phyloP scores from a whole-genome alignment of 2,888 invertebrate genomes.

The Pterostichus niger region DNA sequence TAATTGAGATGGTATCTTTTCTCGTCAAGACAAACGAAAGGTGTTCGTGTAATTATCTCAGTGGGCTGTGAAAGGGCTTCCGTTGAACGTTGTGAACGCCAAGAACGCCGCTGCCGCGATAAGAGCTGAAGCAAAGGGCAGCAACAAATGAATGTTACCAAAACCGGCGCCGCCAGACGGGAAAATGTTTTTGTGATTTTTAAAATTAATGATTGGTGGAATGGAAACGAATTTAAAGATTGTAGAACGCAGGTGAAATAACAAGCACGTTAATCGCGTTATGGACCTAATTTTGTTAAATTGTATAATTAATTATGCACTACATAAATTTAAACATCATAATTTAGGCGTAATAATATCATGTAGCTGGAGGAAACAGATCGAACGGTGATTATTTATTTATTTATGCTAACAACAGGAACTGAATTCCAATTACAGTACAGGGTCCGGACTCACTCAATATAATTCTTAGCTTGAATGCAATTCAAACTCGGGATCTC shows the following conservation, averaged over 20 bases:
- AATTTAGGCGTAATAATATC: no score
- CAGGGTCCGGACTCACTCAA: no score
- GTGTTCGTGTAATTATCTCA: constrained; percentile 55
- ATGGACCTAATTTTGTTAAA: neutral
- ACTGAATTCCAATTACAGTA: no score
- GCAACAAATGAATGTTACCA: constrained; percentile 36
- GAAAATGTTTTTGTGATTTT: constrained; percentile 12
- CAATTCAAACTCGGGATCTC: no score
- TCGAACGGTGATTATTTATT: no score
- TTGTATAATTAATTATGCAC: neutral
- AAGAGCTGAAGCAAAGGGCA: constrained; percentile 12
- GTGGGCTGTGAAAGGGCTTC: constrained; percentile 56
- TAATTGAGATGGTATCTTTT: constrained; percentile 55
- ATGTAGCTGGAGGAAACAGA: no score
- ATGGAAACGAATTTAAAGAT: constrained; percentile 24
- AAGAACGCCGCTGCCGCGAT: neutral
- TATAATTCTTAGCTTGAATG: no score
- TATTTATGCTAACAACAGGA: no score
- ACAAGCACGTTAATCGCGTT: neutral
- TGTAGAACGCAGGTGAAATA: neutral
- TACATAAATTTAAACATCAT: no score
- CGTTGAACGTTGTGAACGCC: constrained; percentile 4
- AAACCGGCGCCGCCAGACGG: neutral
- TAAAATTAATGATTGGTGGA: constrained; percentile 34
- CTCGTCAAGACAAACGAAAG: constrained; percentile 55